Conservation (phyloP, 2,113 vertebrate genomes). For the Macquaria ambigua region DNA sequence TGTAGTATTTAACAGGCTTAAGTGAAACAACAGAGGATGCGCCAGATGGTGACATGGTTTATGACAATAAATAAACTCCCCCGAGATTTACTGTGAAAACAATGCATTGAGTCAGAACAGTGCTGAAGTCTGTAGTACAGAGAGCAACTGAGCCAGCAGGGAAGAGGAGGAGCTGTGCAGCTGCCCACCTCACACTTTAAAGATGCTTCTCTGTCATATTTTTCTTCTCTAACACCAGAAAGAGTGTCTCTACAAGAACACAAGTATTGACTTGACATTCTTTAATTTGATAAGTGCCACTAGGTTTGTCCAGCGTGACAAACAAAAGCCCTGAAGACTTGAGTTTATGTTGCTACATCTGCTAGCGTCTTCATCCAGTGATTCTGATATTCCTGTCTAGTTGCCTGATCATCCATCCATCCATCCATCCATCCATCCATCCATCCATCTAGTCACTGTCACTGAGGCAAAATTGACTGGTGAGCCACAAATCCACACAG, state of each 20-base stretch:
- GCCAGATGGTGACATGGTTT: slow-evolving; percentile 21
- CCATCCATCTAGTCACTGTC: slow-evolving; percentile 6
- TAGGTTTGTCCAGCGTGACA: not conserved
- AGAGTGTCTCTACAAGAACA: not conserved
- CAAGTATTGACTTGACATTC: not conserved
- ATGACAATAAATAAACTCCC: not conserved
- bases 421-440: not conserved
- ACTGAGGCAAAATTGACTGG: slow-evolving; percentile 15
- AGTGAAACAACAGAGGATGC: not conserved
- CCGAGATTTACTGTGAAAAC: not conserved
- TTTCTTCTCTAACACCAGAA: slow-evolving; percentile 5
- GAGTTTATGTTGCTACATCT: not conserved
- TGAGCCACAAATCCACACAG: slow-evolving; percentile 30
- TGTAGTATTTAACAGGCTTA: not conserved
- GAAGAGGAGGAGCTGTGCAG: not conserved
- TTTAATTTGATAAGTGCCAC: not conserved
- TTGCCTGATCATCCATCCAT: not conserved
- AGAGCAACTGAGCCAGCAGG: slow-evolving; percentile 9
- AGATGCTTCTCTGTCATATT: not conserved
- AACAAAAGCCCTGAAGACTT: slow-evolving; percentile 7
- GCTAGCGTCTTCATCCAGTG: not conserved
- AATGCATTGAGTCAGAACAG: not conserved
- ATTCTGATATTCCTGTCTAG: not conserved
- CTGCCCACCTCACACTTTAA: not conserved
- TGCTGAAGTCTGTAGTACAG: not conserved